Evolutionary conservation across 2,888 invertebrate genomes (phyloP), one percentile per base, ranked within the genome.

Genomic region (Prosopocoilus inquinatus): DNA sequence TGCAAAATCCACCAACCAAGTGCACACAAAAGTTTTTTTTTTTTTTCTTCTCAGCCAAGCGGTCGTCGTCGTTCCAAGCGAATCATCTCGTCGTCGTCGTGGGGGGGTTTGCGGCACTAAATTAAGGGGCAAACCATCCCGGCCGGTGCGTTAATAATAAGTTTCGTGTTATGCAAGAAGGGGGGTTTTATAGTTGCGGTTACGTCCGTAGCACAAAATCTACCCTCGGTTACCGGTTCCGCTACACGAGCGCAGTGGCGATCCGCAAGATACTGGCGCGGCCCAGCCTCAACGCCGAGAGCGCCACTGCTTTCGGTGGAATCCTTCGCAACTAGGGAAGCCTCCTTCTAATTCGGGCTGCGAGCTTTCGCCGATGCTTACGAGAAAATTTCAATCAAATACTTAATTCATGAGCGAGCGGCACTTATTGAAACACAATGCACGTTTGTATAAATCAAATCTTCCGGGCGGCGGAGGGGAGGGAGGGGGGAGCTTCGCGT

Each of bases 191-290:
- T 28, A 28, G 20, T 28, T 28, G 20, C 20, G 20, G 20, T n/a
- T 41, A 41, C 41, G 41, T 41, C 41, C 16, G 13, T 15, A 15
- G 13, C 16, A 41, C 41, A 41, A 41, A 41, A 41, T 41, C 12
- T 51, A 45, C n/a, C n/a, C n/a, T 38, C 45, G 46, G 11, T 51
- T 45, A 28, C 35, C 55, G 52, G 39, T 52, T 50, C 55, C 56
- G 57, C 57, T 63, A 66, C 60, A 61, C 62, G 65, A 55, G 56
- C 66, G 55, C 55, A 60, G 63, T 66, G 67, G 58, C 64, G 68
- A 66, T 67, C 67, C 67, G 66, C 68, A 68, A 67, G 64, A 62
- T 66, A 72, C 72, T 72, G 71, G 68, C 67, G 65, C 64, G 64
- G 67, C 71, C 70, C 70, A 69, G 70, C 68, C 66, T 70, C 68